Conservation (phyloP, 2,888 invertebrate species). For the Brachyptera risi region DNA sequence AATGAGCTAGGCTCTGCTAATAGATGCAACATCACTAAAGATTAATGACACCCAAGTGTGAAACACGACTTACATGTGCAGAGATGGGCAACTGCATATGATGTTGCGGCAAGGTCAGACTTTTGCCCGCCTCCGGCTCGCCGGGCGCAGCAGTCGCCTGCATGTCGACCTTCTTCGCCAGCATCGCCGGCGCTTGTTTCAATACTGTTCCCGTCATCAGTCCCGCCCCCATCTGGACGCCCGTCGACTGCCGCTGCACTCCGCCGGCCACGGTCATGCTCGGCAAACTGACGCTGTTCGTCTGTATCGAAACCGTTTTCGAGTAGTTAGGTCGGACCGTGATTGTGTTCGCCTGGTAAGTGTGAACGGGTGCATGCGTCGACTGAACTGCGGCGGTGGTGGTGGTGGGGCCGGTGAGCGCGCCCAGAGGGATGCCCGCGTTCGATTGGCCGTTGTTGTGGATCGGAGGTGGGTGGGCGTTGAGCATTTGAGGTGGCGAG, state of each 20-base stretch:
- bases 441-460: background rate
- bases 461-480: constrained; percentile 17
- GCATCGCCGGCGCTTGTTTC: constrained; percentile 6
- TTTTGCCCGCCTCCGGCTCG: background rate
- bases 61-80: constrained; percentile 28
- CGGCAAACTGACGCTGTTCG: background rate
- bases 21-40: too few species aligned
- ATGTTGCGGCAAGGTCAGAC: constrained; percentile 17
- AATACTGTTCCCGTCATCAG: background rate
- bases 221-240: constrained; percentile 7
- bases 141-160: background rate
- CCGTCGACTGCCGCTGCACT: background rate
- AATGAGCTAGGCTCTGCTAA: too few species aligned
- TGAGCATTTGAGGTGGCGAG: constrained; percentile 27
- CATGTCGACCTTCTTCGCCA: constrained; percentile 15
- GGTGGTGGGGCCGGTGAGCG: background rate
- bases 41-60: background rate
- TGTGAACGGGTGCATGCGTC: too few species aligned
- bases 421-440: background rate
- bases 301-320: background rate
- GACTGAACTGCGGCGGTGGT: background rate
- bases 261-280: background rate
- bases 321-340: too few species aligned
- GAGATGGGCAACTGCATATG: constrained; percentile 30
- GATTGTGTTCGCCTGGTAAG: too few species aligned